Evolutionary conservation across 2,113 vertebrate genomes (phyloP), one percentile per base, ranked within the genome.

Genomic region (Castor canadensis): DNA sequence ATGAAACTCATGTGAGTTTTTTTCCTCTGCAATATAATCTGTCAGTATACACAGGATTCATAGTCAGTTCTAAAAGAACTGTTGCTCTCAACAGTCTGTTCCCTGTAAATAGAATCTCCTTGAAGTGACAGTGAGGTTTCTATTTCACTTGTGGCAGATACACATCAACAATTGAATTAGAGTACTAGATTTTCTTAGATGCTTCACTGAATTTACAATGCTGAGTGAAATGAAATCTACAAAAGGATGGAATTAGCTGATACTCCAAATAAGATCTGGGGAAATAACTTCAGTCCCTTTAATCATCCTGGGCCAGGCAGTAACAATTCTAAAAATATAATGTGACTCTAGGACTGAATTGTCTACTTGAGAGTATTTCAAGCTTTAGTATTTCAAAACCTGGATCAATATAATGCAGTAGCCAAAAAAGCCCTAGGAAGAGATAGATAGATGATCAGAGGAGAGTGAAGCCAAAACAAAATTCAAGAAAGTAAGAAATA

Each of bases 81-180:
- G 77, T 73, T 89, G n/a, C 76, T 90, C n/a, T 30, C 64, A 52
- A 54, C 4, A 47, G 13, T 67, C 47, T 82, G 5, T 30, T 89
- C 54, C 20, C 60, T 95, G 58, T 95, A 96, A 96, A 94, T 93
- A 96, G 91, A 91, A 79, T 64, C 15, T 40, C 83, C 71, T 83
- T 95, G 87, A 93, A 93, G 87, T 92, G 47, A 94, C 45, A 88
- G 60, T 15, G 6, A 7, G 26, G 49, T 43, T 95, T 94, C 26
- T 75, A 49, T 97, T 97, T 96, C 91, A 76, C 43, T 95, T 15
- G 0, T 40, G 26, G 35, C 22, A 79, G 94, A 83, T 95, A 95
- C 69, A 79, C 62, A 90, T 85, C 77, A 26, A 91, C 22, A 77
- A 40, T 5, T 88, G 73, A 91, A 75, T 47, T 22, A 24, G 10